Percentiles rank a stretch among this genome's conserved stretches.
Evolutionary conservation across 2,888 invertebrate genomes (phyloP).

Genomic region (Spisula subtruncata): DNA sequence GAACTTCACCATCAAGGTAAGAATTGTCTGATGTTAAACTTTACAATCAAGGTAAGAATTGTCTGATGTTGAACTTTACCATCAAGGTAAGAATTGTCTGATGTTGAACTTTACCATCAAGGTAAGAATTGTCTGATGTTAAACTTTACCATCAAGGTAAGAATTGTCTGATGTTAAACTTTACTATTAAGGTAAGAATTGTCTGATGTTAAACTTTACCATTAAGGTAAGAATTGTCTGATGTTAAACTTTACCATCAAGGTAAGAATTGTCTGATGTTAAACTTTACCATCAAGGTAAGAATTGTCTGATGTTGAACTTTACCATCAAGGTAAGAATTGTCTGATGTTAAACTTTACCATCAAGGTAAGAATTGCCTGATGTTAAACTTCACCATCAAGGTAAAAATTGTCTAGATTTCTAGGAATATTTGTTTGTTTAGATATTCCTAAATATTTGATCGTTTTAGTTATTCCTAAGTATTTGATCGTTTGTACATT

Average conservation of each 20-base stretch:
- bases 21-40: slow-evolving; percentile 99
- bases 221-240: slow-evolving; percentile 98
- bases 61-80: slow-evolving; percentile 99
- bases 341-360: slow-evolving; percentile 99
- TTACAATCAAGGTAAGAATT: slow-evolving; percentile 98
- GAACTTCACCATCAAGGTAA: slow-evolving; percentile 98
- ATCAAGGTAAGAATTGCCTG: slow-evolving; percentile 98
- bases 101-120: slow-evolving; percentile 99
- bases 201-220: slow-evolving; percentile 99
- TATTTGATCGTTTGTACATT: too few relatives aligned
- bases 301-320: slow-evolving; percentile 99
- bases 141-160: slow-evolving; percentile 98
- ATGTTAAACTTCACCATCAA: slow-evolving; percentile 99
- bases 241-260: slow-evolving; percentile 99
- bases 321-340: slow-evolving; percentile 98
- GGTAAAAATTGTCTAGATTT: slow-evolving; percentile 88
- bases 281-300: slow-evolving; percentile 98
- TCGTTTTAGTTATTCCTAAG: too few relatives aligned
- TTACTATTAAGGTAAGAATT: slow-evolving; percentile 98
- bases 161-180: slow-evolving; percentile 99
- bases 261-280: slow-evolving; percentile 98
- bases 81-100: slow-evolving; percentile 98
- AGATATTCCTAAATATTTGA: too few relatives aligned
- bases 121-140: slow-evolving; percentile 98
- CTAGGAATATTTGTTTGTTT: too few relatives aligned